These are phyloP conservation scores for Phrynocephalus guinanensis DNA, from an alignment of 2,797 vertebrate species.

Conservation along the genomic window DNA sequence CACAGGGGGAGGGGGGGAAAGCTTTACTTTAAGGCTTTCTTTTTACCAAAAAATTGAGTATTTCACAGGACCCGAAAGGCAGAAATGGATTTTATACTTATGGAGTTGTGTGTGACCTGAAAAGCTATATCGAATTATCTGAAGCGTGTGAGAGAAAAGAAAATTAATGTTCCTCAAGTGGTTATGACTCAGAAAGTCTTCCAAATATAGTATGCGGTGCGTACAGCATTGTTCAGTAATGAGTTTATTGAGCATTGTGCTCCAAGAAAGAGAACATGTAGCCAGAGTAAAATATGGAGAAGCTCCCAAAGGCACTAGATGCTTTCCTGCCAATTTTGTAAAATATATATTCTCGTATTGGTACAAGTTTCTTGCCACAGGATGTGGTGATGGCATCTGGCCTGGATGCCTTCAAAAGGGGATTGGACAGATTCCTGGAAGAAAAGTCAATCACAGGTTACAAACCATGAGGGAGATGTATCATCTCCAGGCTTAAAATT, in stretches of 20 bases:
- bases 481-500: too few relatives aligned
- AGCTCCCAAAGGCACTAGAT: background rate
- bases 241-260: slow-evolving; percentile 36
- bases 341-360: background rate
- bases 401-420: too few relatives aligned
- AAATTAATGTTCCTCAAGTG: slow-evolving; percentile 62
- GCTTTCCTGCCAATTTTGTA: background rate
- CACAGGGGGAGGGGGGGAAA: background rate
- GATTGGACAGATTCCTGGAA: too few relatives aligned
- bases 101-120: slow-evolving; percentile 57
- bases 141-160: slow-evolving; percentile 41
- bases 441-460: too few relatives aligned
- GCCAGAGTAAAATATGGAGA: slow-evolving; percentile 29
- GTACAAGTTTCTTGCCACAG: background rate
- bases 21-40: background rate
- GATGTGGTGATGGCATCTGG: too few relatives aligned
- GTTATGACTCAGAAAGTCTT: slow-evolving; percentile 66
- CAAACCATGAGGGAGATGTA: too few relatives aligned
- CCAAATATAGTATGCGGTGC: slow-evolving; percentile 55
- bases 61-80: slow-evolving; percentile 24
- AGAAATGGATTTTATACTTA: slow-evolving; percentile 49
- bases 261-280: slow-evolving; percentile 40
- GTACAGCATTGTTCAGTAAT: slow-evolving; percentile 46
- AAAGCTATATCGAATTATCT: slow-evolving; percentile 64
- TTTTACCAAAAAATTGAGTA: slow-evolving; percentile 37